Conservation (phyloP, 2,113 vertebrate genomes). For the Rhodinocichla rosea region DNA sequence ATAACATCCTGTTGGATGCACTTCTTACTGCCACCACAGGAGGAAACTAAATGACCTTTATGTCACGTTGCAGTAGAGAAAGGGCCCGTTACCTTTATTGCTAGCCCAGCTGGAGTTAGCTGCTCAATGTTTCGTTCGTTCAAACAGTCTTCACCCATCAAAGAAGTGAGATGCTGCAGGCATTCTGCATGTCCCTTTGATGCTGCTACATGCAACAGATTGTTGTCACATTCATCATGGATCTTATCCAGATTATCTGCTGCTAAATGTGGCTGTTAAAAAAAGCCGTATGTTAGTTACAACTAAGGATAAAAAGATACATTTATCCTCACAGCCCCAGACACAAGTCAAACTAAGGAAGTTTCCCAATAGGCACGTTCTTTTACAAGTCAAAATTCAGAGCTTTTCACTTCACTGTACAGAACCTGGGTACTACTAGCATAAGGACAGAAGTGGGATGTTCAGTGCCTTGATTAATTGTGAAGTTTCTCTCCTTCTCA, state of each 20-base stretch:
- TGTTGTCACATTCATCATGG: constrained; percentile 89
- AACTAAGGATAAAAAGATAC: background rate
- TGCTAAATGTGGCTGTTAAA: constrained; percentile 88
- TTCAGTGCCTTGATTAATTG: background rate
- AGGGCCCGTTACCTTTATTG: constrained; percentile 84
- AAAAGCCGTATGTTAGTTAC: background rate
- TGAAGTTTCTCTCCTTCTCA: background rate
- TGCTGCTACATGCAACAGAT: constrained; percentile 91
- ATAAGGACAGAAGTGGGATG: background rate
- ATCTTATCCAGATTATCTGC: constrained; percentile 95
- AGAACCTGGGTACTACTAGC: background rate
- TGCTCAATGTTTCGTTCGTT: constrained; percentile 89
- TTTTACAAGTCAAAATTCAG: background rate
- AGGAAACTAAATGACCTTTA: background rate
- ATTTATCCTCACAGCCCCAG: background rate
- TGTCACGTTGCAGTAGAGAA: background rate
- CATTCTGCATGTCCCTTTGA: constrained; percentile 91
- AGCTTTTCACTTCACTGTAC: background rate
- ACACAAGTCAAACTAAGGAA: background rate
- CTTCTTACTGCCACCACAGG: background rate
- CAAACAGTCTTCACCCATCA: constrained; percentile 97
- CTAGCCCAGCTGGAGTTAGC: constrained; percentile 92
- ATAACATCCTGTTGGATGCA: background rate
- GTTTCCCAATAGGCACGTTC: background rate
- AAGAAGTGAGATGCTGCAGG: constrained; percentile 94